Percentiles rank a stretch among this genome's conserved stretches.
phyloP scores from a whole-genome alignment of 2,797 vertebrate species.

The Hypotaenidia okinawae region DNA sequence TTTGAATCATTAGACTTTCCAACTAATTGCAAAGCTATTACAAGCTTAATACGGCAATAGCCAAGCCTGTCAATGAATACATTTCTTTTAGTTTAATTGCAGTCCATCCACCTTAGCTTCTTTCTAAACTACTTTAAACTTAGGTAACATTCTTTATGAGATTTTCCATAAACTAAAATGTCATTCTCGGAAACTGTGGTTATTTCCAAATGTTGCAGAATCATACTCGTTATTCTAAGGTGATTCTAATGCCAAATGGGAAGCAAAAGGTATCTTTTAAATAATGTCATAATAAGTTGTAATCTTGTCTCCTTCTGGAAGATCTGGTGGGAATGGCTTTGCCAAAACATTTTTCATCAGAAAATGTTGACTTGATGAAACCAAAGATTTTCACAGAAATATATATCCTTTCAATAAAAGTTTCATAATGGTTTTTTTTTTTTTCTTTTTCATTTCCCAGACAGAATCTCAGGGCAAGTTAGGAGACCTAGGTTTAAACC shows the following conservation, averaged over 20 bases:
- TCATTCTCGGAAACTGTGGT: constrained; percentile 5
- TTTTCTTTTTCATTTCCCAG: neutral
- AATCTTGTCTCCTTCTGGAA: neutral
- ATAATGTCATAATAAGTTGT: neutral
- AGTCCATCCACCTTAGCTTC: neutral
- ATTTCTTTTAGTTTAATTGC: constrained; percentile 31
- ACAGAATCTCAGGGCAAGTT: neutral
- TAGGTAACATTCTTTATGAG: neutral
- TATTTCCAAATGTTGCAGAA: constrained; percentile 2
- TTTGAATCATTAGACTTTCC: constrained; percentile 41
- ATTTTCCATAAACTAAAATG: constrained; percentile 38
- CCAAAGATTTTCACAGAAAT: neutral
- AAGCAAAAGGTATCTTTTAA: neutral
- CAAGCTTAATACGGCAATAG: neutral
- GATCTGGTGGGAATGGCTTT: neutral
- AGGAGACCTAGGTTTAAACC: neutral
- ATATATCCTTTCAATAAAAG: neutral
- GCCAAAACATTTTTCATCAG: neutral
- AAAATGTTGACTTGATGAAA: neutral
- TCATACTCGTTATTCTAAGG: neutral
- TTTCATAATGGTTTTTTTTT: neutral
- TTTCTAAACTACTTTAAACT: constrained; percentile 34
- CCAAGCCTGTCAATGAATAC: neutral
- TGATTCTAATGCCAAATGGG: neutral
- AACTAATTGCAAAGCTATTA: constrained; percentile 47